phyloP scores from a whole-genome alignment of 2,888 invertebrate genomes.

The Plagodis pulveraria region DNA sequence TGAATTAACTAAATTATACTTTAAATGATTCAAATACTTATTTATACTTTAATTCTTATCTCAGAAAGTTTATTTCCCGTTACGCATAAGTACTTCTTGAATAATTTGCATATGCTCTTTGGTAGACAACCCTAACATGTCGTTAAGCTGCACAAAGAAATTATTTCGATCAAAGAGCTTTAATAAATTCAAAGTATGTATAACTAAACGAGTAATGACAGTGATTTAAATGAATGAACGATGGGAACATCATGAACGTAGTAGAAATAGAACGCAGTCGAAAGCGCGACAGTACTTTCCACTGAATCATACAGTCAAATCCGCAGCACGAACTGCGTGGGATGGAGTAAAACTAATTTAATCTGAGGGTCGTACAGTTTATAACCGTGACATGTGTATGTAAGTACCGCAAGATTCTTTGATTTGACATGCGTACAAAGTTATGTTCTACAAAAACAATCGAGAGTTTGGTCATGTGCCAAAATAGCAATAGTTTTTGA shows the following conservation, averaged over 20 bases:
- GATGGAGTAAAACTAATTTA: constrained; percentile 36
- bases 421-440: constrained; percentile 28
- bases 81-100: too few species aligned
- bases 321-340: constrained; percentile 35
- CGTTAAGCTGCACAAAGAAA: too few species aligned
- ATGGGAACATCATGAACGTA: neutral
- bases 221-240: too few species aligned
- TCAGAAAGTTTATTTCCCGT: too few species aligned
- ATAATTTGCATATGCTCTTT: too few species aligned
- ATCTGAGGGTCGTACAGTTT: constrained; percentile 37
- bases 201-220: too few species aligned
- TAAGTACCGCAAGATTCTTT: constrained; percentile 28
- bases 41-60: too few species aligned
- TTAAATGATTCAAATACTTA: too few species aligned
- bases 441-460: constrained; percentile 18
- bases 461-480: constrained; percentile 30
- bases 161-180: too few species aligned
- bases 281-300: constrained; percentile 22
- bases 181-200: too few species aligned
- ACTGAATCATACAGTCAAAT: constrained; percentile 34
- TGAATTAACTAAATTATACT: too few species aligned
- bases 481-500: constrained; percentile 9
- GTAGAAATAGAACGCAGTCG: constrained; percentile 3
- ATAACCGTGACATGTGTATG: constrained; percentile 31
- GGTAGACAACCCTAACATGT: too few species aligned